Conservation (phyloP, 2,797 vertebrate species). For the Tragelaphus eurycerus region DNA sequence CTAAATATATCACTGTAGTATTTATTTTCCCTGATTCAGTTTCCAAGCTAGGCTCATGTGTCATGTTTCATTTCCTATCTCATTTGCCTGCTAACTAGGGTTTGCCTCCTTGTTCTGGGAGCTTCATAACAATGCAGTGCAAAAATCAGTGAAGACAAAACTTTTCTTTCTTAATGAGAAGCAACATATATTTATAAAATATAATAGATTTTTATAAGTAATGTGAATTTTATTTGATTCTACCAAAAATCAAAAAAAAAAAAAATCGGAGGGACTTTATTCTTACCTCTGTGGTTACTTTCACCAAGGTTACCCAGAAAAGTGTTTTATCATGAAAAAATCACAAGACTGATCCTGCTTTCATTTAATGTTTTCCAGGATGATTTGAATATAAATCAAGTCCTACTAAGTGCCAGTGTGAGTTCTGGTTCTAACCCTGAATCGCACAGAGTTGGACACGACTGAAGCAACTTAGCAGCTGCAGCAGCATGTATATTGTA, state of each 20-base stretch:
- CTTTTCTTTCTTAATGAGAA: background rate
- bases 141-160: background rate
- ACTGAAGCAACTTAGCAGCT: too few relatives aligned
- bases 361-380: background rate
- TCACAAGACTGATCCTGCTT: background rate
- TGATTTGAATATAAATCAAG: background rate
- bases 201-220: background rate
- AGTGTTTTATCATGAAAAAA: background rate
- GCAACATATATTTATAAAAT: background rate
- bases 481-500: too few relatives aligned
- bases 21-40: conserved; percentile 6
- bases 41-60: background rate
- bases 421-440: background rate
- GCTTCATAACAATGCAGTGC: background rate
- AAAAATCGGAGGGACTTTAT: background rate
- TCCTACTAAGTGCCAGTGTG: background rate
- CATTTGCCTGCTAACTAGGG: background rate
- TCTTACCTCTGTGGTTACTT: background rate
- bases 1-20: background rate
- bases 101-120: background rate
- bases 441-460: background rate
- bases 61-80: background rate
- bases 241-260: background rate
- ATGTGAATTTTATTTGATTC: background rate
- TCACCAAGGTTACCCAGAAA: background rate